Conservation (phyloP, 2,113 vertebrate genomes). For the Delphinapterus leucas region DNA sequence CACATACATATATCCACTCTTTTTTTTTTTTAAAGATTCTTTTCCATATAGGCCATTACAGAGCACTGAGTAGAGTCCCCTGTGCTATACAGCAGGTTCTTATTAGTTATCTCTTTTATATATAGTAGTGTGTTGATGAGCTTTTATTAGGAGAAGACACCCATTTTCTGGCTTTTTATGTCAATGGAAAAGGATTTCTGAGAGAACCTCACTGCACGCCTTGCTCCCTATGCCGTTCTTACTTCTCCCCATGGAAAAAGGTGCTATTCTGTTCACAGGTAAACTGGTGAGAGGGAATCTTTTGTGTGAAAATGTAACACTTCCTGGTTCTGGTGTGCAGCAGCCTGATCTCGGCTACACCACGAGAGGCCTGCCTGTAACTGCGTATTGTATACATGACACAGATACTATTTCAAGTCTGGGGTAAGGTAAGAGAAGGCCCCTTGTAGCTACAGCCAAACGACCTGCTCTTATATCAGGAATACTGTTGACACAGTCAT, state of each 20-base stretch:
- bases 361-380: background rate
- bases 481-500: background rate
- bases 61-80: too few species aligned
- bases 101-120: too few species aligned
- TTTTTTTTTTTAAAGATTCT: too few species aligned
- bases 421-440: background rate
- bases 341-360: background rate
- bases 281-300: background rate
- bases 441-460: too few species aligned
- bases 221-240: background rate
- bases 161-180: background rate
- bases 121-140: background rate
- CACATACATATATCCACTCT: too few species aligned
- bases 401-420: background rate
- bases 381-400: background rate
- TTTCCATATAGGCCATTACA: too few species aligned
- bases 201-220: fast-evolving
- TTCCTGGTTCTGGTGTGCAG: background rate
- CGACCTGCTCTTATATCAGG: background rate
- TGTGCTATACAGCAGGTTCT: too few species aligned
- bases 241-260: background rate
- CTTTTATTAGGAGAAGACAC: background rate
- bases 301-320: background rate
- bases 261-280: background rate
- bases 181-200: background rate